A percentile compares a stretch with the other conserved stretches of the same genome.
These are phyloP conservation scores for Danio jaintianensis DNA, from an alignment of 2,797 vertebrate species.

Conservation along the genomic window DNA sequence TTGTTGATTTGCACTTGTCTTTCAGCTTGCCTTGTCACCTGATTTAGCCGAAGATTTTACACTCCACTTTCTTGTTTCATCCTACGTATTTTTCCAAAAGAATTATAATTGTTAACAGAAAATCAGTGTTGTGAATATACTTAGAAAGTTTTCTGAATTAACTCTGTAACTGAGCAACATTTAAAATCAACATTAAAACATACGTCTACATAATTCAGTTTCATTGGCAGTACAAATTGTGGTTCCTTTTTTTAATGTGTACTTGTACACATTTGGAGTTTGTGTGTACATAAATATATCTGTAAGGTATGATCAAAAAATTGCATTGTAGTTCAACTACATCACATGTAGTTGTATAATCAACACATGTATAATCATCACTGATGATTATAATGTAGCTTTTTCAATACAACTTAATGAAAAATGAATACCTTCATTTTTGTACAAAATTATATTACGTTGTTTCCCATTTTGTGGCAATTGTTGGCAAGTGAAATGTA, in stretches of 20 bases:
- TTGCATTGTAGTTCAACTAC: too few relatives aligned
- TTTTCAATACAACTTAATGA: too few relatives aligned
- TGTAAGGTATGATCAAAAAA: neutral
- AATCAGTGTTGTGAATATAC: neutral
- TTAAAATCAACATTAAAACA: neutral
- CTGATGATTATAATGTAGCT: too few relatives aligned
- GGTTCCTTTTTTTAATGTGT: too few relatives aligned
- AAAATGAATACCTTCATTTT: too few relatives aligned
- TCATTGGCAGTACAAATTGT: neutral
- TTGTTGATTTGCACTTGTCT: conserved; percentile 22
- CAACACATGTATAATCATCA: too few relatives aligned
- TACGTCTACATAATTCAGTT: neutral
- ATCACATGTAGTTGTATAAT: too few relatives aligned
- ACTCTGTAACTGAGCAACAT: neutral
- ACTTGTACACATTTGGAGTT: neutral
- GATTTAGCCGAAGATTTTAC: neutral
- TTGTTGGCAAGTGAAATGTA: too few relatives aligned
- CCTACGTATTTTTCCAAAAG: neutral
- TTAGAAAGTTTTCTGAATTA: neutral
- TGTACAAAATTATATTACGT: too few relatives aligned
- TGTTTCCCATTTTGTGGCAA: too few relatives aligned
- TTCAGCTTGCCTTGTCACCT: neutral
- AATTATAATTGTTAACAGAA: neutral
- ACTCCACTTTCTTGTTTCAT: neutral
- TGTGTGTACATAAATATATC: neutral